phyloP scores from a whole-genome alignment of 2,113 vertebrate species.

The Myotis davidii region DNA sequence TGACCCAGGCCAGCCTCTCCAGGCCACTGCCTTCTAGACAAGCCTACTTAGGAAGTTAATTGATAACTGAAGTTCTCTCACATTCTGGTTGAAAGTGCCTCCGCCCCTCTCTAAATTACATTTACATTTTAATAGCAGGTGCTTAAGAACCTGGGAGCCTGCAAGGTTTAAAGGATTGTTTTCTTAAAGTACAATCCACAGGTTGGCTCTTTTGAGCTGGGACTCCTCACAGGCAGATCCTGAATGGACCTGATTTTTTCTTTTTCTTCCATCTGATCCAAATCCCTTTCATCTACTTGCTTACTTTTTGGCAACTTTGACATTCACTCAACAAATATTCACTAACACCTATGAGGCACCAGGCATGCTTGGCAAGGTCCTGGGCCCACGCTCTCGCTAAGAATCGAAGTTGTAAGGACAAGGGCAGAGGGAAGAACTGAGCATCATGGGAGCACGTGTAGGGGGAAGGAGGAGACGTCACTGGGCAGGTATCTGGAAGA shows the following conservation, averaged over 20 bases:
- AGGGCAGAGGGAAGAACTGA: neutral
- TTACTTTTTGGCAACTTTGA: neutral
- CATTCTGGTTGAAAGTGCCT: neutral
- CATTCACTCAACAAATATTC: neutral
- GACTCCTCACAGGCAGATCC: neutral
- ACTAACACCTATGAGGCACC: neutral
- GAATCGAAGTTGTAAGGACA: neutral
- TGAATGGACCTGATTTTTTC: neutral
- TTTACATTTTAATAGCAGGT: constrained; percentile 40
- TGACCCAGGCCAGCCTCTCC: neutral
- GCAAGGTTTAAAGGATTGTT: neutral
- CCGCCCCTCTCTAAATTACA: neutral
- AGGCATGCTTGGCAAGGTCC: neutral
- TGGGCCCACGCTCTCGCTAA: neutral
- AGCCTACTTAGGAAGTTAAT: constrained; percentile 46
- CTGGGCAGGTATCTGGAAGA: neutral
- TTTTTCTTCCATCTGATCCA: neutral
- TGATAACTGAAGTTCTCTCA: constrained; percentile 33
- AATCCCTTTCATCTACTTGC: neutral
- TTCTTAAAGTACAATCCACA: neutral
- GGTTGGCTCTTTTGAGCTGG: neutral
- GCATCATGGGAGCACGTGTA: neutral
- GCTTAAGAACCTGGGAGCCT: neutral
- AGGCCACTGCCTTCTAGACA: neutral
- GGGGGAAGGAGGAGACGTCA: neutral